Percentiles rank a stretch among this genome's conserved stretches.
Conservation (phyloP, 2,113 vertebrate species). For the Poecile atricapillus region DNA sequence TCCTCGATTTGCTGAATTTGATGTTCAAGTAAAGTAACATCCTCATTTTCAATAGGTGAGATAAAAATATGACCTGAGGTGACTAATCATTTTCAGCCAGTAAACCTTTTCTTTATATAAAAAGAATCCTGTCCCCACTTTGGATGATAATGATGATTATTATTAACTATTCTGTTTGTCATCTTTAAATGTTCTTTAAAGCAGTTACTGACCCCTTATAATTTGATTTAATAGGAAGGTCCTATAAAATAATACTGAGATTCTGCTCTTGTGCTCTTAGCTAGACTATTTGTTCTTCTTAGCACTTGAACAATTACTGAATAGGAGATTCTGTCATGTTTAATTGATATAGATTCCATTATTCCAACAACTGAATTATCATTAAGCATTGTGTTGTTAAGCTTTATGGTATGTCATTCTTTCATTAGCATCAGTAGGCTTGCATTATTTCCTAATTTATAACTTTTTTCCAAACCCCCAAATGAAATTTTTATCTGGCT, state of each 20-base stretch:
- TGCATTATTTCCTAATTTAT: not conserved
- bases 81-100: not conserved
- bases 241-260: not conserved
- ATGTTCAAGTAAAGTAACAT: not conserved
- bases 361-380: constrained; percentile 6
- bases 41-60: not conserved
- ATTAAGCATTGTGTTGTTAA: not conserved
- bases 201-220: not conserved
- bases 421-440: not conserved
- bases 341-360: constrained; percentile 42
- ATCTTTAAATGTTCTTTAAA: not conserved
- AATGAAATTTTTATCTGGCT: not conserved
- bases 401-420: not conserved
- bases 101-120: not conserved
- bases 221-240: not conserved
- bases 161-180: not conserved
- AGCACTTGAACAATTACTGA: not conserved
- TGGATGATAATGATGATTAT: not conserved
- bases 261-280: not conserved
- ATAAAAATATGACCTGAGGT: not conserved
- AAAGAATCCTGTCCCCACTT: not conserved
- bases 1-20: not conserved
- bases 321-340: constrained; percentile 13
- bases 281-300: not conserved
- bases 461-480: not conserved